Evolutionary conservation across 1,140 invertebrate species (phyloP).

Genomic region (Brachionus rotundiformis): DNA sequence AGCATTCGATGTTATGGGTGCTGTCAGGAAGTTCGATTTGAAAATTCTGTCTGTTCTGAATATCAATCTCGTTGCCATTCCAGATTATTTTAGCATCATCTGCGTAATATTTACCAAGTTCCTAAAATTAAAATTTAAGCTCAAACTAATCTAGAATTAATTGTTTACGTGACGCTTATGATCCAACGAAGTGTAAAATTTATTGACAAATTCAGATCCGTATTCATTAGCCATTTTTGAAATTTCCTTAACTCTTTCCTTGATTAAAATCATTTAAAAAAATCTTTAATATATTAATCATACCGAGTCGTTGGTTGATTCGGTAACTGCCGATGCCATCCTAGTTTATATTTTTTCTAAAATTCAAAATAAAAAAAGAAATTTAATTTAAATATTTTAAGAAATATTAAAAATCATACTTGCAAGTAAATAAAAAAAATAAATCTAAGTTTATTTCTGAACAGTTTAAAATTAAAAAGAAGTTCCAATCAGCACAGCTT

Average conservation of each 20-base stretch:
- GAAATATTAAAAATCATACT: too few relatives aligned
- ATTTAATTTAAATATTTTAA: background rate
- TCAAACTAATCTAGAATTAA: too few relatives aligned
- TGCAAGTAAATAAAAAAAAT: background rate
- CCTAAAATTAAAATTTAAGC: conserved; percentile 17
- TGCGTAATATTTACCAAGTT: conserved; percentile 39
- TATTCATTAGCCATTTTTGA: conserved; percentile 48
- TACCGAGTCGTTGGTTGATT: conserved; percentile 15
- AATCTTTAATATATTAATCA: background rate
- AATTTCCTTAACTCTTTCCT: conserved; percentile 44
- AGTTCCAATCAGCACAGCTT: too few relatives aligned
- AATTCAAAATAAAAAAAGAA: too few relatives aligned
- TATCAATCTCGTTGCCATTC: conserved; percentile 46
- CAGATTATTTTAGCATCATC: conserved; percentile 48
- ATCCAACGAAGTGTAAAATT: conserved; percentile 26
- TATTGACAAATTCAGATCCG: conserved; percentile 46
- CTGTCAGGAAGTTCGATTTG: conserved; percentile 30
- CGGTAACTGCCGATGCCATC: conserved; percentile 14
- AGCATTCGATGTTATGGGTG: conserved; percentile 35
- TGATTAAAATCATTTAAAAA: background rate
- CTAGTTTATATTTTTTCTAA: too few relatives aligned
- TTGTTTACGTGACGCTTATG: conserved; percentile 13
- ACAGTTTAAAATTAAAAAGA: background rate
- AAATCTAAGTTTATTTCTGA: background rate
- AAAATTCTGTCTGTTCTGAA: conserved; percentile 42